Percentiles rank a stretch among this genome's conserved stretches.
These are phyloP conservation scores for Agrochola macilenta DNA, from an alignment of 2,888 invertebrate genomes.

Conservation along the genomic window DNA sequence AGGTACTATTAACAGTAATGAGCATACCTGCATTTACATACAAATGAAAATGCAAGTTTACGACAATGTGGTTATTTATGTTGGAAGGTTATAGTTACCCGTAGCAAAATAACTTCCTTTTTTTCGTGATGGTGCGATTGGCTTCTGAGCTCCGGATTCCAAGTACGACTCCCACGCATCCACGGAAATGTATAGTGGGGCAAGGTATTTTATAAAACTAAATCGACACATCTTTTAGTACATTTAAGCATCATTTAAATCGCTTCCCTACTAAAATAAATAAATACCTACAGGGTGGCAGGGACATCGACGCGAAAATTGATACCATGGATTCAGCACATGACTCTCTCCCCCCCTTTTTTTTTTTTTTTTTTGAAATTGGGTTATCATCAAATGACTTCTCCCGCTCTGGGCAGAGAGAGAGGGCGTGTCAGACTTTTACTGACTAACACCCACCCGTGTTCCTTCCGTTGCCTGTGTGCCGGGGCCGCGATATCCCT, in stretches of 20 bases:
- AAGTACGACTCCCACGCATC: neutral
- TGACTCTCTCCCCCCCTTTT: too few relatives aligned
- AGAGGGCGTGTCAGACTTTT: too few relatives aligned
- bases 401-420: too few relatives aligned
- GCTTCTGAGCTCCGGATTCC: neutral
- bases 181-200: neutral
- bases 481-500: too few relatives aligned
- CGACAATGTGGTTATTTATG: neutral
- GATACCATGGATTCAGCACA: too few relatives aligned
- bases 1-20: conserved; percentile 2
- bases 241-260: too few relatives aligned
- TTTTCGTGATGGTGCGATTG: neutral
- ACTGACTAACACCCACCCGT: too few relatives aligned
- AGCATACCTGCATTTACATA: conserved; percentile 36
- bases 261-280: neutral
- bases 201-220: neutral
- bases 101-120: neutral
- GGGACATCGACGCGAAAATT: too few relatives aligned
- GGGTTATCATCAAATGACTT: too few relatives aligned
- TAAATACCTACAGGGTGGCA: neutral
- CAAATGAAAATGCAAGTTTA: conserved; percentile 18
- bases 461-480: too few relatives aligned
- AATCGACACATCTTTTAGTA: neutral
- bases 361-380: too few relatives aligned
- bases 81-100: neutral